Base-by-base conservation (phyloP, 2,888 invertebrate species). In the Trypoxylon attenuatum region DNA sequence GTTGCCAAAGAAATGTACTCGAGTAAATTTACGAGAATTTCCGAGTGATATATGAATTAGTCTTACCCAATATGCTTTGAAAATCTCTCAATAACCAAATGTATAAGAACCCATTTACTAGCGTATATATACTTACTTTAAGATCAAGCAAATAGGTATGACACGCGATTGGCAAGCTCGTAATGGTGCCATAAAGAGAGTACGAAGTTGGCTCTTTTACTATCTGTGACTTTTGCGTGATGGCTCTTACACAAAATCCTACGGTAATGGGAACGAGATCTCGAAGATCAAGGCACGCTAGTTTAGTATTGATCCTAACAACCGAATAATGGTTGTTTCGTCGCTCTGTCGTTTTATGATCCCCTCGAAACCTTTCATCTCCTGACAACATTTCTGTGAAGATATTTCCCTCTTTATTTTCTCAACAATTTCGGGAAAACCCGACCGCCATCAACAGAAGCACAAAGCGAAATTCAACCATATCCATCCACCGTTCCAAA, bases 181-280 rank as follows among this genome's bases (percentile, higher is more conserved):
- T 47, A 27, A 46, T 39, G 23, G 18, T 43, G 39, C 38, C 42
- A 51, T 69, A 56, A 61, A 73, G 25, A 39, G 22, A 64, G 47
- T 57, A 58, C 58, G 38, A 58, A 47, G 23, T 42, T 57, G 51
- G 39, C 51, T 57, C 29, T 50, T 66, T 73, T 70, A 60, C 63
- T 62, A 73, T 60, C 50, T 46, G 42, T 46, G 62, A 62, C 59
- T 59, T 70, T 66, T 70, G 69, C 74, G 74, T 73, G 69, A 70
- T 70, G 66, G 72, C 57, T 66, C 69, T 70, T 73, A 73, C 60
- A 58, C 52, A 52, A 61, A 67, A 73, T 73, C 70, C 73, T 60
- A 47, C 58, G 63, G 58, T 73, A 73, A 73, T 73, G 67, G 74
- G 68, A 73, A 64, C 50, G 58, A 27, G 68, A 73, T 73, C 70